Conservation (phyloP, 1,140 invertebrate genomes). For the Macrocentrus cingulum region DNA sequence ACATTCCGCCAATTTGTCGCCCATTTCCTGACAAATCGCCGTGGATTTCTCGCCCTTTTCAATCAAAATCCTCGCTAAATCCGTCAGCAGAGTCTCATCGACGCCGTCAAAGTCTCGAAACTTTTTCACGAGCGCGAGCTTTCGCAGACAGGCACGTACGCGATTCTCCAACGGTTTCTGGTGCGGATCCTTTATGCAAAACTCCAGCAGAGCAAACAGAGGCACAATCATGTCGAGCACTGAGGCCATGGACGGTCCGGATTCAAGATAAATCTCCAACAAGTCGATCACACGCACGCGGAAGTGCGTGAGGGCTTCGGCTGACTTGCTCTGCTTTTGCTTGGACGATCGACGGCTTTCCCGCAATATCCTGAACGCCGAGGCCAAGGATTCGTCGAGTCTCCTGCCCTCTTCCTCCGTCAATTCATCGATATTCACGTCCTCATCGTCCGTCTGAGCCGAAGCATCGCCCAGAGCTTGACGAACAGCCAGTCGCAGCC, state of each 20-base stretch:
- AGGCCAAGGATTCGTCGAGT: constrained; percentile 69
- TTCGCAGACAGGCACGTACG: constrained; percentile 65
- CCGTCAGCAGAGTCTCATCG: constrained; percentile 61
- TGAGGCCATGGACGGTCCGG: constrained; percentile 66
- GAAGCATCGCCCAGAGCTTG: constrained; percentile 64
- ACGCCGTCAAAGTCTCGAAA: constrained; percentile 64
- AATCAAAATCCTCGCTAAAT: constrained; percentile 58
- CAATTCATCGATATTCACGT: constrained; percentile 75
- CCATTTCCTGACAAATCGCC: constrained; percentile 68
- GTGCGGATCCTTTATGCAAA: constrained; percentile 68
- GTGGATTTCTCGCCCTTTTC: constrained; percentile 67
- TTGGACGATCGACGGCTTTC: constrained; percentile 62
- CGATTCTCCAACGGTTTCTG: constrained; percentile 68
- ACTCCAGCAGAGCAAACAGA: constrained; percentile 67
- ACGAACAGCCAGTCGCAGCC: constrained; percentile 66
- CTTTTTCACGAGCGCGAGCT: constrained; percentile 64
- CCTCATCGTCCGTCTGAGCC: constrained; percentile 66
- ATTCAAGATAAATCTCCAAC: constrained; percentile 70
- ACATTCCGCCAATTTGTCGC: constrained; percentile 67
- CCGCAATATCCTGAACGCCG: constrained; percentile 69
- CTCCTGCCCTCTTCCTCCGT: constrained; percentile 74
- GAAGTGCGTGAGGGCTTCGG: constrained; percentile 69
- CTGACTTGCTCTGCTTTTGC: constrained; percentile 68
- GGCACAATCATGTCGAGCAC: constrained; percentile 69
- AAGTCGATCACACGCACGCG: constrained; percentile 71